Evolutionary conservation across 2,888 invertebrate genomes (phyloP).

Genomic region (Parthenolecanium corni): DNA sequence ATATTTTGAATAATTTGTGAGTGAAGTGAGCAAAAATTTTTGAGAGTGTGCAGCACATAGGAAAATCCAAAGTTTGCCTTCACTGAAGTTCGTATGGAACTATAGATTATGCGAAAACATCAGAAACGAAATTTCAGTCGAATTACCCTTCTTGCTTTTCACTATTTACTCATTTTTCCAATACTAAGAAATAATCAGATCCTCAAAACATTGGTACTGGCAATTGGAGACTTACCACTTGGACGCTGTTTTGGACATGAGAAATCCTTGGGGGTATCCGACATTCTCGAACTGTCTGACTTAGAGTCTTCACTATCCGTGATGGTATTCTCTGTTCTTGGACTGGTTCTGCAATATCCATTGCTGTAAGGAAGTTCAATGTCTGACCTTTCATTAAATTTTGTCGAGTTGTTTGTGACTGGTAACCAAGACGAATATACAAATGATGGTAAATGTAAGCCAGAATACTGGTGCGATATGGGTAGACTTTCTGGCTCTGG

Average conservation of each 20-base stretch:
- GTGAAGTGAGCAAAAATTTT: no score
- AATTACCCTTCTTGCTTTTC: no score
- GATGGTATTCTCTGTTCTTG: background rate
- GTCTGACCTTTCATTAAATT: background rate
- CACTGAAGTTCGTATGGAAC: no score
- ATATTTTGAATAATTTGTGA: no score
- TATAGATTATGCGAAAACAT: no score
- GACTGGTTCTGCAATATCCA: background rate
- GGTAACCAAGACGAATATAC: slow-evolving; percentile 23
- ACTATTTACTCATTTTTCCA: no score
- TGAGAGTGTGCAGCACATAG: no score
- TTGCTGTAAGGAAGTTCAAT: background rate
- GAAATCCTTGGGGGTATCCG: slow-evolving; percentile 20
- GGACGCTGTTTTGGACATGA: slow-evolving; percentile 2
- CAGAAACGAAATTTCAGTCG: no score
- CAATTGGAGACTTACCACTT: background rate
- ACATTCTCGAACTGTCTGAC: slow-evolving; percentile 14
- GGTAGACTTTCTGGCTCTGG: background rate
- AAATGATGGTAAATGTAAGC: slow-evolving; percentile 9
- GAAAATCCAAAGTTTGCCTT: no score
- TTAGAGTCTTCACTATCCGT: slow-evolving; percentile 22
- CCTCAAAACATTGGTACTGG: no score
- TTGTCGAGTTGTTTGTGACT: slow-evolving; percentile 1
- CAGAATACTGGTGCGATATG: background rate
- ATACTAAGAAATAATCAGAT: no score